These are phyloP conservation scores for Cecropterus lyciades DNA, from an alignment of 1,140 invertebrate genomes.

Conservation along the genomic window DNA sequence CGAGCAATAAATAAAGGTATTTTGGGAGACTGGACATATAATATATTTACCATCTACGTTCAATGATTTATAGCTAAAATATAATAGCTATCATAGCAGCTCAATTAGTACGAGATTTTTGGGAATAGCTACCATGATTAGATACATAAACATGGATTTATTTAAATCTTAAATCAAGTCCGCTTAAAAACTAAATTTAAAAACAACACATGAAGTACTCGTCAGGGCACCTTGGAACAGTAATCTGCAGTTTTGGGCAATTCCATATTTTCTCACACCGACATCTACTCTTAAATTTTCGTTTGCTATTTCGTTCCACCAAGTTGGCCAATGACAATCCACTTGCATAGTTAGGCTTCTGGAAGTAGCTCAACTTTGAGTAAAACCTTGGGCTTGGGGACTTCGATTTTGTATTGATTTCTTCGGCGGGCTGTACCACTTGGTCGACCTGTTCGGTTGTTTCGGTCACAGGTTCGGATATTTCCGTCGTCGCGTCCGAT, in stretches of 20 bases:
- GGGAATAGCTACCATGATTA: too few relatives aligned
- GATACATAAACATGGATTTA: too few relatives aligned
- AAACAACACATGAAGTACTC: constrained; percentile 81
- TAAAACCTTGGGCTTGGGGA: constrained; percentile 48
- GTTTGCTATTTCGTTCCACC: constrained; percentile 49
- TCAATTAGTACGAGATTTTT: too few relatives aligned
- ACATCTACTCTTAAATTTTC: constrained; percentile 69
- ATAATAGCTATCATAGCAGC: too few relatives aligned
- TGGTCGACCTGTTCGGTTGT: constrained; percentile 26
- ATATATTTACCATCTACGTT: too few relatives aligned
- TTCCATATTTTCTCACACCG: constrained; percentile 80
- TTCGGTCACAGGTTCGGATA: constrained; percentile 39
- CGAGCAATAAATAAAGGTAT: too few relatives aligned
- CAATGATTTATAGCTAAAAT: too few relatives aligned
- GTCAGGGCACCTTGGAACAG: constrained; percentile 76
- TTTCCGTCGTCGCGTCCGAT: constrained; percentile 41
- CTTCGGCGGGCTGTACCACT: constrained; percentile 24
- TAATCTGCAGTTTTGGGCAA: constrained; percentile 78
- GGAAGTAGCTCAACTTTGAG: constrained; percentile 62
- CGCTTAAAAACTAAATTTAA: constrained; percentile 40
- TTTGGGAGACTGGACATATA: too few relatives aligned
- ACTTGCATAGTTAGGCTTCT: constrained; percentile 41
- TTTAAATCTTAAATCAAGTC: too few relatives aligned
- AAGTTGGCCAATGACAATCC: constrained; percentile 47
- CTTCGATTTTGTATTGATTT: constrained; percentile 36